Percentiles rank a stretch among this genome's conserved stretches.
Evolutionary conservation across 2,888 invertebrate species (phyloP).

Genomic region (Volucella inanis): DNA sequence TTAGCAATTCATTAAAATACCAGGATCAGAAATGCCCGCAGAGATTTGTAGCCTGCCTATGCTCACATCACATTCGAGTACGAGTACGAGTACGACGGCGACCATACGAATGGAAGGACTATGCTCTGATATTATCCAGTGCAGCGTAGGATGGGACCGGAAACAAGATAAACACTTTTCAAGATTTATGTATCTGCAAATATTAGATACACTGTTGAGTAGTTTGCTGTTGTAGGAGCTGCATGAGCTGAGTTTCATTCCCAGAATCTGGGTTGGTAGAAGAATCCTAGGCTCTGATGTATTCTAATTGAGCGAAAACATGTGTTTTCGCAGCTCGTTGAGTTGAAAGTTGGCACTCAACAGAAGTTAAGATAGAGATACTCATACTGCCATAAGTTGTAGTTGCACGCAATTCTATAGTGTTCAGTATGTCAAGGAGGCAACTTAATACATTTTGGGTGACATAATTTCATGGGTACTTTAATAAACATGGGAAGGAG

Average conservation of each 20-base stretch:
- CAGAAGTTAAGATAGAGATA: constrained; percentile 1
- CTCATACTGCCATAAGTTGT: neutral
- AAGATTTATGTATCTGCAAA: constrained; percentile 64
- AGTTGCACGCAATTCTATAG: constrained; percentile 10
- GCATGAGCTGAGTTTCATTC: no score
- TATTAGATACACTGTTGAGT: constrained; percentile 54
- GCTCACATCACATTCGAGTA: constrained; percentile 3
- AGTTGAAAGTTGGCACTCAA: constrained; percentile 42
- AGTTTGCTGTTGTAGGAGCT: constrained; percentile 45
- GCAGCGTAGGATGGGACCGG: constrained; percentile 31
- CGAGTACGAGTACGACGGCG: neutral
- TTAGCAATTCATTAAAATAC: constrained; percentile 66
- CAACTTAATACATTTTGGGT: constrained; percentile 31
- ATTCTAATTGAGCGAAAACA: constrained; percentile 70
- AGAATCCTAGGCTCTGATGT: constrained; percentile 2
- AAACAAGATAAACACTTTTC: constrained; percentile 64
- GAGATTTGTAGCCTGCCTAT: constrained; percentile 49
- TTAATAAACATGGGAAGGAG: constrained; percentile 15
- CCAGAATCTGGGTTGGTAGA: no score
- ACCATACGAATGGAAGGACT: no score
- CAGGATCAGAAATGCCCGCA: constrained; percentile 55
- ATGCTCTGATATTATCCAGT: constrained; percentile 1
- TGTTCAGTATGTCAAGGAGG: constrained; percentile 7
- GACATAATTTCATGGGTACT: constrained; percentile 49
- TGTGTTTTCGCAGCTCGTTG: constrained; percentile 62